Conservation (phyloP, 2,888 invertebrate species). For the Tiphia femorata region DNA sequence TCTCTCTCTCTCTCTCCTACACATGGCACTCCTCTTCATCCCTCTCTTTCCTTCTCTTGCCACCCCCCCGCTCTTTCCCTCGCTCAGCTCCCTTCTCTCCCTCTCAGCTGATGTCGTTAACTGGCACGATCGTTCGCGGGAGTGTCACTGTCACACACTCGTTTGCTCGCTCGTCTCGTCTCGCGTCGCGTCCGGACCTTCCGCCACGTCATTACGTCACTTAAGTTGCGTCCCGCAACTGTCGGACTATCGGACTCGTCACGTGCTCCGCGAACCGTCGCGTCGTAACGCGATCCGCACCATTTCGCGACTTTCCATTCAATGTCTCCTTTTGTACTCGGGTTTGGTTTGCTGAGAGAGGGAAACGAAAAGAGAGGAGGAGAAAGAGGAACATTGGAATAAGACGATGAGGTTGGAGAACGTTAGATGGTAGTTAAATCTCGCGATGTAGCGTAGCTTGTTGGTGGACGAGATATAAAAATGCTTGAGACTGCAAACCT, state of each 20-base stretch:
- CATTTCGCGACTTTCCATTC: background rate
- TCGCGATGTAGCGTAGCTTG: too few relatives aligned
- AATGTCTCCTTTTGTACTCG: too few relatives aligned
- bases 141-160: constrained; percentile 47
- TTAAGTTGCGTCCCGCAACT: constrained; percentile 27
- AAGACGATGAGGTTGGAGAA: too few relatives aligned
- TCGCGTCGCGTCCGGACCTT: constrained; percentile 40
- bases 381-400: too few relatives aligned
- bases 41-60: constrained; percentile 1
- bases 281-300: constrained; percentile 2
- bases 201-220: constrained; percentile 48
- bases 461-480: too few relatives aligned
- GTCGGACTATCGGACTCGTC: constrained; percentile 41
- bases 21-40: background rate
- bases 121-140: constrained; percentile 57
- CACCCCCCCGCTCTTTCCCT: constrained; percentile 11
- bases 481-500: too few relatives aligned
- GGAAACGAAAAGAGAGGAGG: too few relatives aligned
- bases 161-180: constrained; percentile 19
- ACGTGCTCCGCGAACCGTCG: constrained; percentile 34
- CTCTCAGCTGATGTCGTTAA: constrained; percentile 65
- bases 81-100: constrained; percentile 10
- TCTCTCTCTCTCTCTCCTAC: constrained; percentile 2
- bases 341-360: too few relatives aligned
- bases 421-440: too few relatives aligned